phyloP scores from a whole-genome alignment of 2,888 invertebrate species.

The Platycheirus rosarum region DNA sequence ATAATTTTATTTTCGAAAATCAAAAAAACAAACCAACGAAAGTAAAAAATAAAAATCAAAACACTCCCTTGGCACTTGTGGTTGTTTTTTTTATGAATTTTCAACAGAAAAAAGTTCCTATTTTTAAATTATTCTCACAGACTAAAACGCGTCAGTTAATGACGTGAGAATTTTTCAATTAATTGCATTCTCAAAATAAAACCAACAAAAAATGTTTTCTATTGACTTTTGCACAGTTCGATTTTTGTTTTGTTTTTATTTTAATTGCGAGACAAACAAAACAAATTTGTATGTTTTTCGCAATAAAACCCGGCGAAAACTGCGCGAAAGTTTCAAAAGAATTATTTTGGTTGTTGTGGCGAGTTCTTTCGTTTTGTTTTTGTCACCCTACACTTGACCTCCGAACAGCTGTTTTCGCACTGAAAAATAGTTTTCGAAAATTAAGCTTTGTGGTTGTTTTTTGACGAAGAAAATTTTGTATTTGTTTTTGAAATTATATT shows the following conservation, averaged over 20 bases:
- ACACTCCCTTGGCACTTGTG: constrained; percentile 72
- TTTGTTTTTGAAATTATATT: not conserved
- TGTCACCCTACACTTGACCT: constrained; percentile 69
- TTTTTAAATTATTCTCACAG: constrained; percentile 32
- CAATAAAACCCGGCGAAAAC: constrained; percentile 57
- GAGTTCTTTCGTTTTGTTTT: constrained; percentile 20
- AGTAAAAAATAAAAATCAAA: constrained; percentile 25
- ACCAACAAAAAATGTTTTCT: constrained; percentile 6
- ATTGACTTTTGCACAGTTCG: constrained; percentile 21
- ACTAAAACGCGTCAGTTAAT: constrained; percentile 22
- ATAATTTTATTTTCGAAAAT: constrained; percentile 34
- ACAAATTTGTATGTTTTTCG: constrained; percentile 37
- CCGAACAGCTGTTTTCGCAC: constrained; percentile 57
- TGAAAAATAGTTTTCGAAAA: constrained; percentile 60
- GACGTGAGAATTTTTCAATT: constrained; percentile 23
- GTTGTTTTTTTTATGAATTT: constrained; percentile 49
- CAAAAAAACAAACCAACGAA: constrained; percentile 60
- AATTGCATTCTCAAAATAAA: constrained; percentile 16
- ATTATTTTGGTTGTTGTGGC: constrained; percentile 11
- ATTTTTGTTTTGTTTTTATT: not conserved
- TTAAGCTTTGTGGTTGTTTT: not conserved
- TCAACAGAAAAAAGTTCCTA: constrained; percentile 5
- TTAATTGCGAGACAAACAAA: constrained; percentile 27
- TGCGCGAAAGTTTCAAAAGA: constrained; percentile 56
- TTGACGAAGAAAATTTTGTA: not conserved